Conservation (phyloP, 2,797 vertebrate genomes). For the Falco peregrinus region DNA sequence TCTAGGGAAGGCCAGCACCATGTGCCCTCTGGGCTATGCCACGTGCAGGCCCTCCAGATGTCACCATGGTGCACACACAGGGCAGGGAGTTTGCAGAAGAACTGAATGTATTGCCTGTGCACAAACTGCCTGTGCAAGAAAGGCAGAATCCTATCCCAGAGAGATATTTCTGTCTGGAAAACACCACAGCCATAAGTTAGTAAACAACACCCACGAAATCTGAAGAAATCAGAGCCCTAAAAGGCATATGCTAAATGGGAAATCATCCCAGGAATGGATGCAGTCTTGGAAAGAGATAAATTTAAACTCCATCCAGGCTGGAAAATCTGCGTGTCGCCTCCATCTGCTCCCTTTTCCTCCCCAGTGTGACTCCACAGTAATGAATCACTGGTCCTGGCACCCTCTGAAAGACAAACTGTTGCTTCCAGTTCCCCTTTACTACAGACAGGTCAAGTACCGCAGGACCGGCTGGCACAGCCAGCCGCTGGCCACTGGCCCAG, state of each 20-base stretch:
- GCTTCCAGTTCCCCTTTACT: background rate
- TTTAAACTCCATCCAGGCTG: background rate
- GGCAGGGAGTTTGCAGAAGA: background rate
- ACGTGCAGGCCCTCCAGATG: background rate
- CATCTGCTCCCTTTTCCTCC: background rate
- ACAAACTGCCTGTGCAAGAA: background rate
- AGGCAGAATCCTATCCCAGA: background rate
- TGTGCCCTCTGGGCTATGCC: background rate
- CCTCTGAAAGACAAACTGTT: background rate
- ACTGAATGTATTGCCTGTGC: background rate
- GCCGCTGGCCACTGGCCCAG: rapidly evolving
- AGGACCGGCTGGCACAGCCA: background rate
- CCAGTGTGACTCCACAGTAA: background rate
- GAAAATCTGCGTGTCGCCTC: background rate
- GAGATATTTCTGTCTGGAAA: background rate
- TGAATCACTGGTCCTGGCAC: background rate
- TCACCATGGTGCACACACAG: background rate
- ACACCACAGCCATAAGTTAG: background rate
- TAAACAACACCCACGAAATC: background rate
- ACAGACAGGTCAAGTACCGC: rapidly evolving
- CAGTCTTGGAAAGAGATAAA: background rate
- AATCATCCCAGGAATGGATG: background rate
- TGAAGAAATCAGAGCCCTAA: background rate
- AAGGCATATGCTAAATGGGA: background rate
- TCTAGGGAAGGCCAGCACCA: background rate